Evolutionary conservation across 2,113 vertebrate genomes (phyloP), one percentile per base, ranked within the genome.

Genomic region (Anolis sagrei): DNA sequence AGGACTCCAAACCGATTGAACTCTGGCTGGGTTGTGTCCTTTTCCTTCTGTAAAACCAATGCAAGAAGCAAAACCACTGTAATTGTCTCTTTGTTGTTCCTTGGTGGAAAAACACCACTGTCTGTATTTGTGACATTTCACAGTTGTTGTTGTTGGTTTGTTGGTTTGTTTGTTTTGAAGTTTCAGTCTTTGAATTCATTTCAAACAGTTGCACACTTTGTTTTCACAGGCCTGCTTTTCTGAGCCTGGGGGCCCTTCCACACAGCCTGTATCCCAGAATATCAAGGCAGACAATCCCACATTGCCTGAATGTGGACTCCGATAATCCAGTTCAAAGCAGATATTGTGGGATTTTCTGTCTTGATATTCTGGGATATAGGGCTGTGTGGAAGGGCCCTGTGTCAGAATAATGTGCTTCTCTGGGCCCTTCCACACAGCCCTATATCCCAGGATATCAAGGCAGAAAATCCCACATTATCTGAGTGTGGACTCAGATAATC

Each of bases 381-480:
- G 39, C 39, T 44, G 39, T 44, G 39, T 44, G 39, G 39, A 44
- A 44, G 39, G 39, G 39, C 39, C 39, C 39, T 76, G 1, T 73
- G 94, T 96, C 94, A 96, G 93, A 90, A 92, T 94, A 94, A 93
- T 93, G 78, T 90, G 93, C 94, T 93, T 94, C 94, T 96, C 3
- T 44, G 39, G 39, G 5, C 39, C 39, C 5, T 44, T 44, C 39
- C 39, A 44, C 39, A 44, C 39, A 44, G 2, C 39, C 5, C n/a
- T n/a, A n/a, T n/a, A n/a, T n/a, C n/a, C n/a, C n/a, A n/a, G n/a
- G n/a, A n/a, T n/a, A n/a, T n/a, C n/a, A n/a, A n/a, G n/a, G 39
- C 2, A 44, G 3, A 44, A 44, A 44, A 44, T 44, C 39, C 39
- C 39, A 44, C 39, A 44, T 44, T 44, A 4, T 44, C 39, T 44